A percentile compares a stretch with the other conserved stretches of the same genome.
Conservation (phyloP, 2,797 vertebrate genomes). For the Alca torda region DNA sequence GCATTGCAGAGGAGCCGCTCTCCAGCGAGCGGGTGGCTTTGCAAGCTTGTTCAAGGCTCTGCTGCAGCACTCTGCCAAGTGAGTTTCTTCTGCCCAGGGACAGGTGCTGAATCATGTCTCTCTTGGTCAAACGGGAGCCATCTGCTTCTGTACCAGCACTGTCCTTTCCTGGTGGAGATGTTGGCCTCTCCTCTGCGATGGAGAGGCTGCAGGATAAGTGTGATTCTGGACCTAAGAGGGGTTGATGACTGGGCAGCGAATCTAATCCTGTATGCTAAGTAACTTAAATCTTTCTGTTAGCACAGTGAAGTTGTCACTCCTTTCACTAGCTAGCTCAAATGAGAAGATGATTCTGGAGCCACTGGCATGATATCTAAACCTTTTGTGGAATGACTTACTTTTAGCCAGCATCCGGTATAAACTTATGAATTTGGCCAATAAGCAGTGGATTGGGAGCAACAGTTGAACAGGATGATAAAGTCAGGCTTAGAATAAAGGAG, state of each 20-base stretch:
- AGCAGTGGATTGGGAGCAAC: neutral
- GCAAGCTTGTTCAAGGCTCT: conserved; percentile 1
- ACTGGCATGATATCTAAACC: neutral
- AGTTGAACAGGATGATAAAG: neutral
- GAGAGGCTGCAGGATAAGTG: neutral
- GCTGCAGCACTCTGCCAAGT: conserved; percentile 15
- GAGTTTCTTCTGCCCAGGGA: conserved; percentile 11
- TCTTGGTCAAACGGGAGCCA: conserved; percentile 34
- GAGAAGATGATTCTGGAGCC: neutral
- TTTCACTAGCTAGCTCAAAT: neutral
- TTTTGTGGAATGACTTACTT: neutral
- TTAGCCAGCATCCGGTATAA: neutral
- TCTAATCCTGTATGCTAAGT: neutral
- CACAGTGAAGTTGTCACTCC: neutral
- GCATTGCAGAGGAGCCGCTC: conserved; percentile 57
- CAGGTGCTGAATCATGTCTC: conserved; percentile 31
- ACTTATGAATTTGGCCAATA: neutral
- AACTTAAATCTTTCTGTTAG: neutral
- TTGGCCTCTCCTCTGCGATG: neutral
- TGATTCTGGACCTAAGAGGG: neutral
- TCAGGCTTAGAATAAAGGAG: neutral
- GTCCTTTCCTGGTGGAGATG: neutral
- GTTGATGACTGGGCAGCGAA: neutral
- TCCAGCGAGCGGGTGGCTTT: neutral
- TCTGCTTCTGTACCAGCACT: neutral